phyloP scores from a whole-genome alignment of 1,140 invertebrate species.

The Bombus confusus region DNA sequence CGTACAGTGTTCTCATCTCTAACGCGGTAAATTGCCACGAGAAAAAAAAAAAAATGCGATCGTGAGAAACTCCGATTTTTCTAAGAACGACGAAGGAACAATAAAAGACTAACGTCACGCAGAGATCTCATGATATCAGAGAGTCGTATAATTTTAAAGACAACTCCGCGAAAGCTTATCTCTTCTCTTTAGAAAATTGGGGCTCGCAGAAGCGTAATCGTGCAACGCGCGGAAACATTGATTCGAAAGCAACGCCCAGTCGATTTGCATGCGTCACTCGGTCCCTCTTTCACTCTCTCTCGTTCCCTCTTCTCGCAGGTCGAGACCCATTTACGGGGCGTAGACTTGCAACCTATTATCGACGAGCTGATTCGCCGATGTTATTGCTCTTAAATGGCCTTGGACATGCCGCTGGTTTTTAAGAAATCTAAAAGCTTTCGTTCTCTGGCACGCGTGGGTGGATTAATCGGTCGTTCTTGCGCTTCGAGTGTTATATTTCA shows the following conservation, averaged over 20 bases:
- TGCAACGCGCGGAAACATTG: slow-evolving; percentile 64
- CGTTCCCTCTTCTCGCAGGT: neutral
- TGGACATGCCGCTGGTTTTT: slow-evolving; percentile 36
- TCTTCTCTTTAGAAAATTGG: neutral
- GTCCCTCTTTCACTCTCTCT: neutral
- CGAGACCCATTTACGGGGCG: slow-evolving; percentile 19
- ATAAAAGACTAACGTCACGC: too few relatives aligned
- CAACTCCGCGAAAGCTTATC: neutral
- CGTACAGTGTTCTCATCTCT: too few relatives aligned
- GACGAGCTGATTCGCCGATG: slow-evolving; percentile 21
- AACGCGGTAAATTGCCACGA: too few relatives aligned
- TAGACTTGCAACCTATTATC: slow-evolving; percentile 50
- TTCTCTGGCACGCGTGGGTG: too few relatives aligned
- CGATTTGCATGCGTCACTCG: slow-evolving; percentile 57
- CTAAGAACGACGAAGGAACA: too few relatives aligned
- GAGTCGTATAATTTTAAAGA: too few relatives aligned
- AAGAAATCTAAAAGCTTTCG: slow-evolving; percentile 12
- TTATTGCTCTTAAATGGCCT: slow-evolving; percentile 33
- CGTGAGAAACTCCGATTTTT: too few relatives aligned
- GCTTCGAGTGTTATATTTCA: too few relatives aligned
- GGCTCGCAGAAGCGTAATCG: neutral
- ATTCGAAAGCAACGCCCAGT: slow-evolving; percentile 64
- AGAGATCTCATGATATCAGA: neutral
- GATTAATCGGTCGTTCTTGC: too few relatives aligned
- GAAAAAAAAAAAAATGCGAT: too few relatives aligned